phyloP scores from a whole-genome alignment of 2,797 vertebrate genomes.

The Pantherophis vulpinus region DNA sequence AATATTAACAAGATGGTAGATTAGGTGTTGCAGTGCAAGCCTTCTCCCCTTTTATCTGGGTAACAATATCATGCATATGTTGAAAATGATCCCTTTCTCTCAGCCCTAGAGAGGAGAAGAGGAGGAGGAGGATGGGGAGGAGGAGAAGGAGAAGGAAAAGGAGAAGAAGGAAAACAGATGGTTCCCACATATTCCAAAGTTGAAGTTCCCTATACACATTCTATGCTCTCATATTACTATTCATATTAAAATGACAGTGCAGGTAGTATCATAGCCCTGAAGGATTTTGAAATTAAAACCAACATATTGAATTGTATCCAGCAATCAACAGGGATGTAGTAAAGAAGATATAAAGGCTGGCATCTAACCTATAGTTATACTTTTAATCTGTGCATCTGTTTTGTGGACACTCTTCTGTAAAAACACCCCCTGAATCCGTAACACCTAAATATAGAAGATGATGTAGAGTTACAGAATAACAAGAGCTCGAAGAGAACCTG shows the following conservation, averaged over 20 bases:
- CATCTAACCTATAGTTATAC: background rate
- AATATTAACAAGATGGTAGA: background rate
- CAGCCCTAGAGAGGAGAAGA: background rate
- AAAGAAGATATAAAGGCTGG: background rate
- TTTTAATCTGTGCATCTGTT: background rate
- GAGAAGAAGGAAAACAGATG: background rate
- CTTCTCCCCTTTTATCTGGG: background rate
- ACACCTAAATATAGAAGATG: slow-evolving; percentile 8
- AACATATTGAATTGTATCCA: background rate
- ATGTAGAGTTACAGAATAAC: background rate
- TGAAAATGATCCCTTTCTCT: background rate
- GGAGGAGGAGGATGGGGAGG: background rate
- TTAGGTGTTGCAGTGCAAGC: background rate
- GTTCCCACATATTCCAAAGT: background rate
- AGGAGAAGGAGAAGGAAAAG: background rate
- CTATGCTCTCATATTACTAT: background rate
- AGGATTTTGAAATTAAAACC: background rate
- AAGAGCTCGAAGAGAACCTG: background rate
- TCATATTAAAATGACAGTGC: background rate
- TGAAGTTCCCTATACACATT: background rate
- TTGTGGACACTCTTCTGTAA: slow-evolving; percentile 16
- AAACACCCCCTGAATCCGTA: background rate
- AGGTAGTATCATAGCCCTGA: background rate
- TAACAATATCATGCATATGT: background rate
- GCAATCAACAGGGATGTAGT: background rate